A percentile compares a stretch with the other conserved stretches of the same genome.
Conservation (phyloP, 2,888 invertebrate species). For the Gryllus longicercus region DNA sequence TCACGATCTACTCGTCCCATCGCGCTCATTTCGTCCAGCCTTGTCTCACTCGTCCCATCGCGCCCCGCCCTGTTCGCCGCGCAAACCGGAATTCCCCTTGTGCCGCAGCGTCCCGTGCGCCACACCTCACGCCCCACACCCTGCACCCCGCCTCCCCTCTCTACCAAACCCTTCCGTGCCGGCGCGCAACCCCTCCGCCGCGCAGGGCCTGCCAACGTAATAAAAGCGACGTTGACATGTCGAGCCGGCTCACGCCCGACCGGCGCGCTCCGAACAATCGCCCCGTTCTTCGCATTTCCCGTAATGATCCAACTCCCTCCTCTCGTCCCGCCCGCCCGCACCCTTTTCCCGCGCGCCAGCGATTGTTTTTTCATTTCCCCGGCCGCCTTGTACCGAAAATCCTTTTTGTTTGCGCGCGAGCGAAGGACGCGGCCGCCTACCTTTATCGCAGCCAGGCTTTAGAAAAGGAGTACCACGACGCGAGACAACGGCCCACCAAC, state of each 20-base stretch:
- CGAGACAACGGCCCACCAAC: neutral
- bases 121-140: neutral
- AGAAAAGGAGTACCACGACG: slow-evolving; percentile 5
- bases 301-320: neutral
- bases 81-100: neutral
- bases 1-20: too few species aligned
- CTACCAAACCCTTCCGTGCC: neutral
- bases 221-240: slow-evolving; percentile 8
- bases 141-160: neutral
- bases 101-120: neutral
- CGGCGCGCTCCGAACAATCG: neutral
- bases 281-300: slow-evolving; percentile 5
- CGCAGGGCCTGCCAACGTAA: slow-evolving; percentile 8
- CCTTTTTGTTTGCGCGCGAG: too few species aligned
- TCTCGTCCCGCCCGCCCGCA: slow-evolving; percentile 5
- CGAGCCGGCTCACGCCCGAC: neutral
- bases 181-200: neutral
- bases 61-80: neutral
- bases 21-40: too few species aligned
- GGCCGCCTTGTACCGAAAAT: neutral
- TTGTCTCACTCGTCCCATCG: too few species aligned
- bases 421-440: neutral
- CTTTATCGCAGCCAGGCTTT: neutral
- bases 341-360: neutral
- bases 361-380: slow-evolving; percentile 17